phyloP scores from a whole-genome alignment of 2,797 vertebrate genomes.

The Trachops cirrhosus region DNA sequence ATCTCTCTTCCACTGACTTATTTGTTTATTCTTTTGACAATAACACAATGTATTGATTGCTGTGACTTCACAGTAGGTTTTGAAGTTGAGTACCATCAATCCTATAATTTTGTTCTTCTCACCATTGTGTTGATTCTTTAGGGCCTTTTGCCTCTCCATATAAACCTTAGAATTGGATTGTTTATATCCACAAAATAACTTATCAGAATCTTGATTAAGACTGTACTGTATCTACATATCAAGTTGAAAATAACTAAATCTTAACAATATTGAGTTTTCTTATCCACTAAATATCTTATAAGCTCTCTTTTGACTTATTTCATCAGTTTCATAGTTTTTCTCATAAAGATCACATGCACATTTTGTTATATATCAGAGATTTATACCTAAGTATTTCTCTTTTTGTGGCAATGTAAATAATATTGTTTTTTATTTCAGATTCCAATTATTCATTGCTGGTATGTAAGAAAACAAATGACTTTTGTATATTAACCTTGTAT shows the following conservation, averaged over 20 bases:
- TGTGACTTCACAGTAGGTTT: background rate
- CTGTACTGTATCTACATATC: background rate
- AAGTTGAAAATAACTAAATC: constrained; percentile 1
- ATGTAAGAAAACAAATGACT: background rate
- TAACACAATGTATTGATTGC: background rate
- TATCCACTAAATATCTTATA: background rate
- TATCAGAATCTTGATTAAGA: background rate
- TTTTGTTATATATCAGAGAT: background rate
- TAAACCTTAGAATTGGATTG: background rate
- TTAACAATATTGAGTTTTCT: background rate
- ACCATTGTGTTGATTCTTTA: background rate
- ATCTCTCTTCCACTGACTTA: background rate
- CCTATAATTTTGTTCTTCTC: background rate
- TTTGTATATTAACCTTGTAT: background rate
- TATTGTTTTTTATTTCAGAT: background rate
- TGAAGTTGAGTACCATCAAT: background rate
- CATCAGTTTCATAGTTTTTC: background rate
- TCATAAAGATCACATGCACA: background rate
- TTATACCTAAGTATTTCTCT: background rate
- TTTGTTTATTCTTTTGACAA: background rate
- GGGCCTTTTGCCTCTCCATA: background rate
- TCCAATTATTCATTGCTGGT: background rate
- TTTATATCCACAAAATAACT: background rate
- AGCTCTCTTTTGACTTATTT: background rate
- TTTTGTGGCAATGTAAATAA: background rate